Percentiles rank a stretch among this genome's conserved stretches.
Evolutionary conservation across 2,113 vertebrate species (phyloP).

Genomic region (Syrrhaptes paradoxus): DNA sequence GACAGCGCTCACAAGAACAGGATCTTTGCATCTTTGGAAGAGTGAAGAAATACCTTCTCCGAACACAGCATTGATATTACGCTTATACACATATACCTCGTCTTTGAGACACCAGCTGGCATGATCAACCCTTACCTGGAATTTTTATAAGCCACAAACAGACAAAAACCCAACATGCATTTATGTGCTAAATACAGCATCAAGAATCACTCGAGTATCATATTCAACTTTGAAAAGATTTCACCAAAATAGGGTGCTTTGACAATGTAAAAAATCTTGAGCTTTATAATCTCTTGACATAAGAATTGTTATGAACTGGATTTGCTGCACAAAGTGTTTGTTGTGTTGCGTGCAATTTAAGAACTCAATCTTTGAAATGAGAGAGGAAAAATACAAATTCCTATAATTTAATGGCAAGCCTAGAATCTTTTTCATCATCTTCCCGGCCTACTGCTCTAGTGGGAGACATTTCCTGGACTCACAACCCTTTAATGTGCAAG

Average conservation of each 20-base stretch:
- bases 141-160: not conserved
- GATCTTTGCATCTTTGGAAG: not conserved
- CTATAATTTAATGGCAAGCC: constrained; percentile 13
- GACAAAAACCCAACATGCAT: not conserved
- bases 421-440: constrained; percentile 22
- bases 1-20: not conserved
- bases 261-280: not conserved
- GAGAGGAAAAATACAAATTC: constrained; percentile 17
- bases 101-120: not conserved
- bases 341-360: not conserved
- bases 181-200: not conserved
- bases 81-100: not conserved
- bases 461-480: constrained; percentile 63
- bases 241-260: not conserved
- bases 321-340: not conserved
- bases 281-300: not conserved
- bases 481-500: constrained; percentile 55
- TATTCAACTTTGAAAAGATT: not conserved
- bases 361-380: not conserved
- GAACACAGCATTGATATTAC: not conserved
- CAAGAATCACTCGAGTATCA: not conserved
- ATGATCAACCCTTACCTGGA: not conserved
- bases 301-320: not conserved
- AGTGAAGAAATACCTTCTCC: not conserved
- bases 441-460: constrained; percentile 46